Evolutionary conservation across 2,113 vertebrate genomes (phyloP), one percentile per base, ranked within the genome.

Genomic region (Lagopus leucura): DNA sequence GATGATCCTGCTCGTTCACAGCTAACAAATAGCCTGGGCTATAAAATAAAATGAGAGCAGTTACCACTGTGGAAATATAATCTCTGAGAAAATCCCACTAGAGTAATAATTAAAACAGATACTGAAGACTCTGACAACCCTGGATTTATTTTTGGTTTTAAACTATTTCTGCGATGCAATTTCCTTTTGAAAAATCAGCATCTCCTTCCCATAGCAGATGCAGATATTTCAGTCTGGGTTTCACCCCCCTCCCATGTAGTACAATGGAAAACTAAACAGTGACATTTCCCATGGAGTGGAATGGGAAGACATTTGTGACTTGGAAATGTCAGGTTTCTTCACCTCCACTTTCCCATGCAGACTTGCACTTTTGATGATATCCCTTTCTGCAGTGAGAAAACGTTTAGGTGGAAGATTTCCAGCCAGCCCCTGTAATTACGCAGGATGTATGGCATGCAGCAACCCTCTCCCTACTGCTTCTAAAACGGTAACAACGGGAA

Each of bases 31-130:
- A 34, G 79, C 40, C 0, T 0, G 21, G 78, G 19, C 64, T 76
- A n/a, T 64, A 70, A 86, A 95, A 85, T 52, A 47, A 61, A 92
- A 82, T 2, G 92, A 60, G 85, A 95, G 85, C 72, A 2, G 60
- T 94, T 93, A 93, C 73, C 82, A 3, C 67, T 42, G 82, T 66
- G 88, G 72, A 95, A 91, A 83, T 74, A 80, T 6, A 50, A 80
- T 36, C 69, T 57, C 82, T 13, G 50, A 84, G 93, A 81, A 86
- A 94, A 78, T 92, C 93, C 95, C 95, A 38, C 50, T 18, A 45
- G 92, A 47, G 60, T 50, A 82, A 87, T 91, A 91, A 95, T 94
- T 95, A 91, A 92, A 89, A 40, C 9, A 43, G 92, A 50, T 45
- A 58, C 50, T 8, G 48, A 90, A 55, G 86, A 32, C 58, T 73